These are phyloP conservation scores for Phaetusa simplex DNA, from an alignment of 2,113 vertebrate genomes.

Conservation along the genomic window DNA sequence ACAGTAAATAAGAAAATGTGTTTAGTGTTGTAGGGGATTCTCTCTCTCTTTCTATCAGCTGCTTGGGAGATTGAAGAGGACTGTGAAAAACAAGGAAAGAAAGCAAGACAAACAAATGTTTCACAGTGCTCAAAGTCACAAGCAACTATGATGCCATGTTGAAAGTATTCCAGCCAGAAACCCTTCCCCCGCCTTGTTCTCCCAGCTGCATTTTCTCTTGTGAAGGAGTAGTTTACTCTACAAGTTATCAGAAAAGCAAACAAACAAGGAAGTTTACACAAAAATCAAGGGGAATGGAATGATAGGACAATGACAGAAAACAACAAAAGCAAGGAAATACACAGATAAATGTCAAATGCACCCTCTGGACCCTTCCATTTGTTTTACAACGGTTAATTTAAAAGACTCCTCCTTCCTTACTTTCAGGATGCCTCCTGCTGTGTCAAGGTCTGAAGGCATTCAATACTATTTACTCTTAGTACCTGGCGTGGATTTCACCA, in stretches of 20 bases:
- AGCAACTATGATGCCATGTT: constrained; percentile 4
- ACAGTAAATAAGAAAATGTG: constrained; percentile 20
- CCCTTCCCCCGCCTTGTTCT: not conserved
- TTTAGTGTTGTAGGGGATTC: not conserved
- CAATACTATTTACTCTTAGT: constrained; percentile 27
- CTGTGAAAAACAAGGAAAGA: not conserved
- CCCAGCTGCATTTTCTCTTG: constrained; percentile 29
- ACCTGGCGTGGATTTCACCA: constrained; percentile 42
- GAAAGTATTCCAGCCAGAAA: constrained; percentile 27
- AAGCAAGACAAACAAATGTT: constrained; percentile 16
- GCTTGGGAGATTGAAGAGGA: not conserved
- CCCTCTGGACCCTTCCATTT: constrained; percentile 49
- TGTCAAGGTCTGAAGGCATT: constrained; percentile 36
- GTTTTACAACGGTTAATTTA: constrained; percentile 53
- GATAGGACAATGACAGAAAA: constrained; percentile 62
- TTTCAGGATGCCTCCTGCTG: constrained; percentile 17
- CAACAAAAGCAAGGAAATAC: constrained; percentile 63
- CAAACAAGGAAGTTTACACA: constrained; percentile 73
- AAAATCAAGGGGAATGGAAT: constrained; percentile 63
- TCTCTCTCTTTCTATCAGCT: not conserved
- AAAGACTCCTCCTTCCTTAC: constrained; percentile 34
- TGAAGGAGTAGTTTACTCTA: constrained; percentile 33
- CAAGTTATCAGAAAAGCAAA: constrained; percentile 71
- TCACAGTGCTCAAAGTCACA: constrained; percentile 26
- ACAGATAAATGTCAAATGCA: constrained; percentile 60